phyloP scores from a whole-genome alignment of 2,888 invertebrate genomes.

The Microctonus hyperodae region DNA sequence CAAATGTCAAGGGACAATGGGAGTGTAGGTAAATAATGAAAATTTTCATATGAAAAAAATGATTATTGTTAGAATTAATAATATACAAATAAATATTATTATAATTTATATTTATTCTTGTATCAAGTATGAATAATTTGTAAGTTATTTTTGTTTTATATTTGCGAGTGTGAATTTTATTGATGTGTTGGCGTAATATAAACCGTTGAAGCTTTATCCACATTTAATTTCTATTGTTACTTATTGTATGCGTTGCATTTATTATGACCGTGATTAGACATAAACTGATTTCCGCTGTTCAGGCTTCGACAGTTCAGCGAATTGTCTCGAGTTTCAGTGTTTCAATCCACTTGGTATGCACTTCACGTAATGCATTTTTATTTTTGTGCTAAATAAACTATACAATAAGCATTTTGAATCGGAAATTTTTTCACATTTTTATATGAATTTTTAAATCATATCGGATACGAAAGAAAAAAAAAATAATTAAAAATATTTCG shows the following conservation, averaged over 20 bases:
- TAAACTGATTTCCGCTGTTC: background rate
- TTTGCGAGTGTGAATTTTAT: background rate
- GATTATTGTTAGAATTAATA: background rate
- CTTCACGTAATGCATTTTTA: background rate
- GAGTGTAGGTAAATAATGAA: too few species aligned
- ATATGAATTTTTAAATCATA: too few species aligned
- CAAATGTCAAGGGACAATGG: too few species aligned
- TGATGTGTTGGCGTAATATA: background rate
- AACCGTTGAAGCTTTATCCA: background rate
- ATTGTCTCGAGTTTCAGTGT: background rate
- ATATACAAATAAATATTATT: background rate
- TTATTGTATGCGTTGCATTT: background rate
- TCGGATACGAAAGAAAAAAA: too few species aligned
- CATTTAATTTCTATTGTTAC: background rate
- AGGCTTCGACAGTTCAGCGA: background rate
- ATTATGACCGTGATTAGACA: background rate
- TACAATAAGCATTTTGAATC: too few species aligned
- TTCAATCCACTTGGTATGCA: background rate
- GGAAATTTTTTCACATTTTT: too few species aligned
- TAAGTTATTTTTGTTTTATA: too few species aligned
- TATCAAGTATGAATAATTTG: background rate
- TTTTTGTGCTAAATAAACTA: too few species aligned
- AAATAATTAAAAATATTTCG: too few species aligned
- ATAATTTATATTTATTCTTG: background rate
- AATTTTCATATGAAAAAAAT: too few species aligned